phyloP scores from a whole-genome alignment of 1,140 invertebrate species.

The Scaptomyza montana region DNA sequence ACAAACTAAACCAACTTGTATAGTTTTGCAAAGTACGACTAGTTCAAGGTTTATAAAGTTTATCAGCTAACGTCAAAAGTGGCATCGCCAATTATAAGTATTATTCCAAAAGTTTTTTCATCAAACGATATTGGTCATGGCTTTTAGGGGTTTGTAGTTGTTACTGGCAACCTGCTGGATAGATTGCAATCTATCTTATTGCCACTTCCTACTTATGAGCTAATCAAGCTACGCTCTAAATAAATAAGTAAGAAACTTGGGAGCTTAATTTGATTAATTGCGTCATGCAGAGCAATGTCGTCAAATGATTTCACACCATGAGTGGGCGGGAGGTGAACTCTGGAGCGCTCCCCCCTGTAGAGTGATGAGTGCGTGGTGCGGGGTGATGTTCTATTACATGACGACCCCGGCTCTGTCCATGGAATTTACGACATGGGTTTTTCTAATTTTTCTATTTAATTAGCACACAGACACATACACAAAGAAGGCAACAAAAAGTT shows the following conservation, averaged over 20 bases:
- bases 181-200: background rate
- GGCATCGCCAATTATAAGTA: too few species aligned
- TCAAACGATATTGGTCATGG: too few species aligned
- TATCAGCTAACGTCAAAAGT: too few species aligned
- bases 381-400: conserved; percentile 69
- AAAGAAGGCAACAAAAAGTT: conserved; percentile 8
- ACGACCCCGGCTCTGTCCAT: conserved; percentile 32
- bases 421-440: conserved; percentile 77
- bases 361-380: conserved; percentile 67
- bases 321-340: background rate
- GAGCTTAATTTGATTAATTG: conserved; percentile 76
- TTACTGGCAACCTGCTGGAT: conserved; percentile 18
- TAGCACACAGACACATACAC: conserved; percentile 43
- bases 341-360: conserved; percentile 43
- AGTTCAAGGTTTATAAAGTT: too few species aligned
- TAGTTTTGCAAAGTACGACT: too few species aligned
- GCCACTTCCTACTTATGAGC: conserved; percentile 53
- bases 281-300: conserved; percentile 69
- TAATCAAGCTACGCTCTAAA: conserved; percentile 46
- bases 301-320: conserved; percentile 76
- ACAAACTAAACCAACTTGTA: too few species aligned
- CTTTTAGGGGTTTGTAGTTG: background rate
- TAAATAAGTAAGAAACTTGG: conserved; percentile 17
- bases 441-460: conserved; percentile 80
- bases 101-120: too few species aligned